phyloP scores from a whole-genome alignment of 2,113 vertebrate genomes.

The Rhinogobius similis region DNA sequence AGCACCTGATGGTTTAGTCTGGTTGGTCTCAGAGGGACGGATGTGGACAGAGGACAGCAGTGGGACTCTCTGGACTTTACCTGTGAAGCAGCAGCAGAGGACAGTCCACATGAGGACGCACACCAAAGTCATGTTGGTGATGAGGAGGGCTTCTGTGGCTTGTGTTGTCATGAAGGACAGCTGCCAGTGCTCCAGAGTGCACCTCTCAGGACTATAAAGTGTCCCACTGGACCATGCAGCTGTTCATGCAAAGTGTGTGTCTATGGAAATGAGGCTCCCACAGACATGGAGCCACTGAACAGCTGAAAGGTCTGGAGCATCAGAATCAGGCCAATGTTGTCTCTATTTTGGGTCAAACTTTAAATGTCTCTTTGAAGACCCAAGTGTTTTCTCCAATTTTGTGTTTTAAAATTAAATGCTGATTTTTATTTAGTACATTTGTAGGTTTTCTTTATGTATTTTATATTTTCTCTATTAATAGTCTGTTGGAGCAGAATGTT shows the following conservation, averaged over 20 bases:
- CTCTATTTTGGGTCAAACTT: not conserved
- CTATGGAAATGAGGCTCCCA: not conserved
- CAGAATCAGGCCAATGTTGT: not conserved
- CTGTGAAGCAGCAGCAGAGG: not conserved
- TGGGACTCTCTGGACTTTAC: not conserved
- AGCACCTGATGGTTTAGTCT: constrained; percentile 4
- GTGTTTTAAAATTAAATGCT: not conserved
- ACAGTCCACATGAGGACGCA: not conserved
- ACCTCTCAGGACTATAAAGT: not conserved
- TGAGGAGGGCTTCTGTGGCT: not conserved
- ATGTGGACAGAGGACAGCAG: not conserved
- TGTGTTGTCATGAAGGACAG: not conserved
- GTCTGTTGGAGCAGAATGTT: too few species aligned
- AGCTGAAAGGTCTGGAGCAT: not conserved
- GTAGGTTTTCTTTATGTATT: too few species aligned
- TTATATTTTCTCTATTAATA: too few species aligned
- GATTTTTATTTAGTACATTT: too few species aligned
- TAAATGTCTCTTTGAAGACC: not conserved
- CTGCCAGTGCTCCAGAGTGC: not conserved
- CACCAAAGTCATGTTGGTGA: constrained; percentile 1
- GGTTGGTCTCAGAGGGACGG: constrained; percentile 1
- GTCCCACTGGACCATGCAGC: constrained; percentile 1
- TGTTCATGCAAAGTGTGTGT: not conserved
- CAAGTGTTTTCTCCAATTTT: not conserved
- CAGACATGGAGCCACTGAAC: not conserved